Percentiles rank a stretch among this genome's conserved stretches.
phyloP scores from a whole-genome alignment of 2,888 invertebrate genomes.

The Alloscopus bannaensis region DNA sequence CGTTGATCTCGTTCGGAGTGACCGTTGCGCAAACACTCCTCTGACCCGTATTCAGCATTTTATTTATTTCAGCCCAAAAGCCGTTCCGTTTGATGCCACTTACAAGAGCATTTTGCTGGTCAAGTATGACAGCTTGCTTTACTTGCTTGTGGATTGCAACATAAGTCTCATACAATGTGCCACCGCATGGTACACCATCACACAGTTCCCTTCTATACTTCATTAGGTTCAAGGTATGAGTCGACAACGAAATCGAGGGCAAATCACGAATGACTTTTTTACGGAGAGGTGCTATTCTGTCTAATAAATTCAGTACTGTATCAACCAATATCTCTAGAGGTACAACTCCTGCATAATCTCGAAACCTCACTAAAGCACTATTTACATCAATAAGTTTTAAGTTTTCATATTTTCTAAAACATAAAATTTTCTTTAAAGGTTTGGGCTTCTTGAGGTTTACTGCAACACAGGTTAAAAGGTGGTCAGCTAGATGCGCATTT shows the following conservation, averaged over 20 bases:
- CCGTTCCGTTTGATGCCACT: not conserved
- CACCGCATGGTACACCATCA: too few species aligned
- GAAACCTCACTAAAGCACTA: too few species aligned
- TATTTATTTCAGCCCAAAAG: not conserved
- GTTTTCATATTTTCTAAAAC: not conserved
- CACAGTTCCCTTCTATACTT: too few species aligned
- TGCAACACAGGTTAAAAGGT: not conserved
- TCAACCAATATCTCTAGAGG: too few species aligned
- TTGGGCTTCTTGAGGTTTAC: not conserved
- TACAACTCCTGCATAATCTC: too few species aligned
- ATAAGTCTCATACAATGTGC: not conserved
- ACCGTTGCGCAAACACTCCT: not conserved
- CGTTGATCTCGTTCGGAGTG: conserved; percentile 2
- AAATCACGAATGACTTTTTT: not conserved
- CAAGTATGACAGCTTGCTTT: not conserved
- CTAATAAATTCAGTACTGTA: not conserved
- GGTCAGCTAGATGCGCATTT: conserved; percentile 30
- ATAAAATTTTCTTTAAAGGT: not conserved
- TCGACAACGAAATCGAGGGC: too few species aligned
- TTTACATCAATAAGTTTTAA: not conserved
- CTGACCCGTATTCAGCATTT: not conserved
- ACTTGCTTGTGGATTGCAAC: not conserved
- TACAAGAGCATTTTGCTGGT: not conserved
- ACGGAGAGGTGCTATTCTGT: not conserved
- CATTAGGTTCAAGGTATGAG: too few species aligned